Base-by-base conservation (phyloP, 1,140 invertebrate genomes). In the Neodiprion virginianus region DNA sequence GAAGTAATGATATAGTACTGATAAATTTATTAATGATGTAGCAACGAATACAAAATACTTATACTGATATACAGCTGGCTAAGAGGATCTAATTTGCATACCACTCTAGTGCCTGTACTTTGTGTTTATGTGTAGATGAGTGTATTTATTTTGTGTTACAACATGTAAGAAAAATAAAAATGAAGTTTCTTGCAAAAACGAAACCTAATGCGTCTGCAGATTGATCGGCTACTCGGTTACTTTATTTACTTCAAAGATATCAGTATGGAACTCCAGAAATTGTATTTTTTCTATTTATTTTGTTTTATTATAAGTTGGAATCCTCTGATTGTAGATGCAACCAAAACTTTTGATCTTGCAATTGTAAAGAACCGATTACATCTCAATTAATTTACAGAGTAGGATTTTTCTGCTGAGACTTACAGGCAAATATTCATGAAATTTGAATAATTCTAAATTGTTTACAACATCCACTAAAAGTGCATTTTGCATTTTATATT, bases 391-490 rank as follows among this genome's bases (percentile, higher is more conserved):
- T 2, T 7, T 7, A 69, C 11, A 69, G 11, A 71, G 70, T 48
- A 7, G 5, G 12, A 23, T 50, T 72, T 71, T 67, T 71, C 70
- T 40, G 67, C 76, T 67, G 61, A 67, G 80, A 83, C 82, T 84
- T 84, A 84, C 83, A 84, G 77, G 5, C 71, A 71, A 84, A 82
- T 80, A 83, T 82, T 73, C 80, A 84, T 84, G 80, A 78, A 83
- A 82, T 84, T 81, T 78, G 82, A 84, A 75, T 81, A 83, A 76
- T 82, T 40, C 79, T 85, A 85, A 84, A 82, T 40, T 84, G 68
- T 79, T 85, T 85, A 85, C 83, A 84, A 85, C 83, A 86, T 86
- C 77, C 81, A 86, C 85, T 84, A 40, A 85, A 84, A 80, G 80
- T 86, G 84, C 81, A 78, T 80, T 84, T 85, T 68, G 72, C 68